phyloP scores from a whole-genome alignment of 2,888 invertebrate genomes.

The Galerucella calmariensis region DNA sequence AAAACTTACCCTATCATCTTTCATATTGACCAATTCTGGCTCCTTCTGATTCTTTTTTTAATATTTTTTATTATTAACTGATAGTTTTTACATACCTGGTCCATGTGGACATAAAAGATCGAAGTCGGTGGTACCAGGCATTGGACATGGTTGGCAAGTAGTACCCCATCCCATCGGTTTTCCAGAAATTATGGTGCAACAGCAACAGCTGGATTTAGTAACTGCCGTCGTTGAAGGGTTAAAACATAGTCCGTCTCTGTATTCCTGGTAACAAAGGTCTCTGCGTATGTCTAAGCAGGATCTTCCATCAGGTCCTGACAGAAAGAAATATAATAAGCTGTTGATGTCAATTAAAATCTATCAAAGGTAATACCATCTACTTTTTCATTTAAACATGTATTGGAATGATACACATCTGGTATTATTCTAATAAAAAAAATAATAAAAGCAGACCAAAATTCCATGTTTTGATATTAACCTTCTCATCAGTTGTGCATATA shows the following conservation, averaged over 20 bases:
- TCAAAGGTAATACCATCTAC: too few species aligned
- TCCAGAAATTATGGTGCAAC: conserved; percentile 75
- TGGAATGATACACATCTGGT: too few species aligned
- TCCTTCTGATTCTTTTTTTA: too few species aligned
- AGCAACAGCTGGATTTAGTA: conserved; percentile 89
- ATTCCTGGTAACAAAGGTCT: conserved; percentile 82
- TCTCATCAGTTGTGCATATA: too few species aligned
- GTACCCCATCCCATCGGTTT: conserved; percentile 85
- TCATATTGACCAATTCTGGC: too few species aligned
- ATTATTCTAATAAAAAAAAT: too few species aligned
- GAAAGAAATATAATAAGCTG: neutral
- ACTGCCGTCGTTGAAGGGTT: conserved; percentile 80
- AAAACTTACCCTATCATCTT: too few species aligned
- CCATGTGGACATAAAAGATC: conserved; percentile 81
- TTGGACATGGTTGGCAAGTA: conserved; percentile 81
- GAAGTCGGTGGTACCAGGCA: conserved; percentile 75
- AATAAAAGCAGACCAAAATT: too few species aligned
- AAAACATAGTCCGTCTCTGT: conserved; percentile 80
- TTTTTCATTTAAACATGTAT: too few species aligned
- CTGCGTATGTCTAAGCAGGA: conserved; percentile 84
- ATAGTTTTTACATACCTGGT: conserved; percentile 53
- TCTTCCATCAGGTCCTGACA: conserved; percentile 54
- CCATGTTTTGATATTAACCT: too few species aligned
- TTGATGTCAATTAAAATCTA: neutral
- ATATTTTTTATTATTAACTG: too few species aligned